phyloP scores from a whole-genome alignment of 2,888 invertebrate genomes.

The Oscheius sp. region DNA sequence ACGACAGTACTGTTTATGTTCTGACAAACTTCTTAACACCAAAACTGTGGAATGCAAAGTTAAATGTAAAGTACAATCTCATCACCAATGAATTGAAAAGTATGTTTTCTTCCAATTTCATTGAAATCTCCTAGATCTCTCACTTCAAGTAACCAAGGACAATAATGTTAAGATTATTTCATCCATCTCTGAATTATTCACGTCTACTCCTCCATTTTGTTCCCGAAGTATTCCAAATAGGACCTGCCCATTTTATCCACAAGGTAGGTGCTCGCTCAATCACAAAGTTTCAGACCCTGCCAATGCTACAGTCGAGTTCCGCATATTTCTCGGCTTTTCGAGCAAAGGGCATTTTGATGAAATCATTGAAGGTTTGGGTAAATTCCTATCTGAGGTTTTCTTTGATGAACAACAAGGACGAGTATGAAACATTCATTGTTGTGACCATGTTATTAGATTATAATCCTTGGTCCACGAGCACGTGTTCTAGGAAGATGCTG shows the following conservation, averaged over 20 bases:
- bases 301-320: background rate
- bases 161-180: background rate
- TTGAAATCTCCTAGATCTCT: background rate
- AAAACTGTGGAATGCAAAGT: background rate
- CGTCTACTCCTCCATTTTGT: background rate
- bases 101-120: no score
- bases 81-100: background rate
- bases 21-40: conserved; percentile 1
- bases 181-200: background rate
- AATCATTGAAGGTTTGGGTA: conserved; percentile 6
- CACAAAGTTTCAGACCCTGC: background rate
- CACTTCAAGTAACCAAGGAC: background rate
- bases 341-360: background rate
- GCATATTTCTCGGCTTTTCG: conserved; percentile 13
- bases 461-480: background rate
- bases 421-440: background rate
- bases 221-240: background rate
- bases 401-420: conserved; percentile 10
- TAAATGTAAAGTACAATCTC: background rate
- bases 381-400: background rate
- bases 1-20: background rate
- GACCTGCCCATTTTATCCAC: background rate
- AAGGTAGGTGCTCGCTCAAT: background rate
- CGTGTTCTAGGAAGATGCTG: background rate
- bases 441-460: background rate